phyloP scores from a whole-genome alignment of 2,113 vertebrate species.

The Fulmarus glacialis region DNA sequence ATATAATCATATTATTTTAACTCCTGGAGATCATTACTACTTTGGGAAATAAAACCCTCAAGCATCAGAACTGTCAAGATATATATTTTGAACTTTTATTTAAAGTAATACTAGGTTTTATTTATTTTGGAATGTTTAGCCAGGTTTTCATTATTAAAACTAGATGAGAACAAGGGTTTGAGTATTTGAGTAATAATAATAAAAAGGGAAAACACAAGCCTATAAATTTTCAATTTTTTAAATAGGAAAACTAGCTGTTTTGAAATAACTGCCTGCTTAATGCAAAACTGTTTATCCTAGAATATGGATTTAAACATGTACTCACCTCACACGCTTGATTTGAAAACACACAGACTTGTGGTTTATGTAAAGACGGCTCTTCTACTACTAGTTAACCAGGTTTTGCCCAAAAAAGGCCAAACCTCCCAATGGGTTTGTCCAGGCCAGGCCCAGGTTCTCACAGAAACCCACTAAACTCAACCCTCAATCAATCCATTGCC shows the following conservation, averaged over 20 bases:
- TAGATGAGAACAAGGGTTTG: constrained; percentile 48
- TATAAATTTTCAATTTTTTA: constrained; percentile 15
- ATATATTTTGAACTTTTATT: constrained; percentile 59
- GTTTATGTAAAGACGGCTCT: not conserved
- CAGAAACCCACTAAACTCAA: not conserved
- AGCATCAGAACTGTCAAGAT: constrained; percentile 63
- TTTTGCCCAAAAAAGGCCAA: not conserved
- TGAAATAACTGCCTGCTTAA: constrained; percentile 31
- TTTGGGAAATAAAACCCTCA: constrained; percentile 62
- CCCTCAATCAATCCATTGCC: not conserved
- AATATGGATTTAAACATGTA: not conserved
- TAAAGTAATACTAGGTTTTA: constrained; percentile 45
- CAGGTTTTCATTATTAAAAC: constrained; percentile 55
- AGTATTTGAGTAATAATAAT: constrained; percentile 51
- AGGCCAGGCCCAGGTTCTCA: not conserved
- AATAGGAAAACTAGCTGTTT: constrained; percentile 20
- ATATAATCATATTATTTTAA: constrained; percentile 80
- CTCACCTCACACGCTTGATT: not conserved
- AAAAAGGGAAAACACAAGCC: constrained; percentile 55
- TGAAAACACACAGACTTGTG: not conserved
- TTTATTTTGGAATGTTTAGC: constrained; percentile 56
- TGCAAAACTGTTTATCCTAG: constrained; percentile 23
- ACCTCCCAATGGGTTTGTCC: not conserved
- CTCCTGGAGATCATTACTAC: constrained; percentile 74
- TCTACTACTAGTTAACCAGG: not conserved